Evolutionary conservation across 2,888 invertebrate genomes (phyloP).

Genomic region (Drosophila buzzatii): DNA sequence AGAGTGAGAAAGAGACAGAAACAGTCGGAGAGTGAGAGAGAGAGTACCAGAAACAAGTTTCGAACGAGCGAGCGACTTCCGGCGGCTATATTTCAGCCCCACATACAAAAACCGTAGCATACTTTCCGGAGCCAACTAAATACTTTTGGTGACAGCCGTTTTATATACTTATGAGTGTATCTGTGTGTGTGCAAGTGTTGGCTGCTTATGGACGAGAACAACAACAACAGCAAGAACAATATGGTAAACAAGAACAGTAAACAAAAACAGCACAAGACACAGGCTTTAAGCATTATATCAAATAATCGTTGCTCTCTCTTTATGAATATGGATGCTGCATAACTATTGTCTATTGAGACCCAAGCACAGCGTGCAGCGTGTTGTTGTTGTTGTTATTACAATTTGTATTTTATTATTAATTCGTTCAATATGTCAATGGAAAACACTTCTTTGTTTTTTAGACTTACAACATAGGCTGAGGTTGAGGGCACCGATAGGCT

Average conservation of each 20-base stretch:
- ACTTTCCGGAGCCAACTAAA: slow-evolving; percentile 56
- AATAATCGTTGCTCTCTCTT: slow-evolving; percentile 37
- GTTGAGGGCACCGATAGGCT: slow-evolving; percentile 93
- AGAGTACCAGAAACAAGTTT: slow-evolving; percentile 31
- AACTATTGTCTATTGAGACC: slow-evolving; percentile 24
- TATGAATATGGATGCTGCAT: slow-evolving; percentile 38
- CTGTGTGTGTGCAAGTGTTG: slow-evolving; percentile 43
- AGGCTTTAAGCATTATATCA: slow-evolving; percentile 42
- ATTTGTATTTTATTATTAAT: slow-evolving; percentile 18
- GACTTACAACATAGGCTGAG: slow-evolving; percentile 89
- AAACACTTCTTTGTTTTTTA: slow-evolving; percentile 81
- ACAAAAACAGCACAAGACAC: slow-evolving; percentile 57
- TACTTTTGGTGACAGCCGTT: slow-evolving; percentile 42
- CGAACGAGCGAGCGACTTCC: slow-evolving; percentile 43
- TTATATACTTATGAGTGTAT: slow-evolving; percentile 20
- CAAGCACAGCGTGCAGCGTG: slow-evolving; percentile 50
- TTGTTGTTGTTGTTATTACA: slow-evolving; percentile 35
- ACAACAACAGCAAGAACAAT: slow-evolving; percentile 47
- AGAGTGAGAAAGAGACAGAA: slow-evolving; percentile 8
- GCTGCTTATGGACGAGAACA: slow-evolving; percentile 43
- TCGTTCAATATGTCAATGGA: slow-evolving; percentile 20
- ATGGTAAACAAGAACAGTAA: slow-evolving; percentile 49
- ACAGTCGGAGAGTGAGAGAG: slow-evolving; percentile 12
- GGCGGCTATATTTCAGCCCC: slow-evolving; percentile 32
- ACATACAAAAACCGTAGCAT: slow-evolving; percentile 62